Conservation (phyloP, 2,113 vertebrate genomes). For the Sphyrna mokarran region DNA sequence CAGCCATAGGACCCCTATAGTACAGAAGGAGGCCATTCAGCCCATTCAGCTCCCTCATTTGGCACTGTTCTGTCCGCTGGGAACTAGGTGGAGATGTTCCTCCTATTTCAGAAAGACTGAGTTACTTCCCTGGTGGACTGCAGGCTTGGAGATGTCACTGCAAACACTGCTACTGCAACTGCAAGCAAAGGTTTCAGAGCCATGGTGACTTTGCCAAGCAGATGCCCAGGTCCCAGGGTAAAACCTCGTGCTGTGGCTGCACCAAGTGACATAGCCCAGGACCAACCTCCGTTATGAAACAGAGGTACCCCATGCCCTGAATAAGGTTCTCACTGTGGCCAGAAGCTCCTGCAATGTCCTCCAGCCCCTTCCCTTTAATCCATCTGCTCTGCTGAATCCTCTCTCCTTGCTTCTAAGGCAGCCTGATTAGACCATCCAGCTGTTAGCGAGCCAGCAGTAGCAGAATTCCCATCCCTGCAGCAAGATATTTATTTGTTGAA, state of each 20-base stretch:
- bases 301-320: not conserved
- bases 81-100: not conserved
- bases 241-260: not conserved
- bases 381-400: not conserved
- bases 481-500: not conserved
- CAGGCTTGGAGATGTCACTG: not conserved
- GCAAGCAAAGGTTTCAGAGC: not conserved
- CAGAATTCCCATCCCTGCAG: not conserved
- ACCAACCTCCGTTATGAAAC: not conserved
- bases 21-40: too few relatives aligned
- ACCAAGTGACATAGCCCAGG: not conserved
- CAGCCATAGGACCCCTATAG: too few relatives aligned
- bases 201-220: not conserved
- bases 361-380: not conserved
- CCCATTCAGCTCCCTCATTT: too few relatives aligned
- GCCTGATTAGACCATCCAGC: not conserved
- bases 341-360: not conserved
- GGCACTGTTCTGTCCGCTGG: not conserved
- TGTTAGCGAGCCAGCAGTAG: not conserved
- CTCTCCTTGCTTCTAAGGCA: not conserved
- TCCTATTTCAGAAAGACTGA: not conserved
- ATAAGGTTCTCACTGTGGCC: not conserved
- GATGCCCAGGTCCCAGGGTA: not conserved
- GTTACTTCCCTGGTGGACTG: too few relatives aligned
- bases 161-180: not conserved